Percentiles rank a stretch among this genome's conserved stretches.
Conservation (phyloP, 2,113 vertebrate species). For the Tympanuchus pallidicinctus region DNA sequence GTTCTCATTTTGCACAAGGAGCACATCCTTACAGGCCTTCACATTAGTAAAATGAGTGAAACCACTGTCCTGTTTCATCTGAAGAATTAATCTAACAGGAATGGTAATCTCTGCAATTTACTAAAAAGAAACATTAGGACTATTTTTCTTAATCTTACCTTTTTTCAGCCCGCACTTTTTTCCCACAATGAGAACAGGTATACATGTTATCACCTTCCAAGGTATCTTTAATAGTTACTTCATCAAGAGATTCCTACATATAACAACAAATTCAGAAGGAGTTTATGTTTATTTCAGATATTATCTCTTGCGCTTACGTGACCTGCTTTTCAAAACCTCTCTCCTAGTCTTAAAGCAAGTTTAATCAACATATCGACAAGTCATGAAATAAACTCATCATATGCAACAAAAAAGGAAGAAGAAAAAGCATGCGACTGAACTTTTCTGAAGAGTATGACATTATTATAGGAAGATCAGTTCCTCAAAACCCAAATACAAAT, state of each 20-base stretch:
- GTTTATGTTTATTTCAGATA: neutral
- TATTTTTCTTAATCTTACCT: conserved; percentile 76
- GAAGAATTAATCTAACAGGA: neutral
- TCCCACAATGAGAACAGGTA: conserved; percentile 98
- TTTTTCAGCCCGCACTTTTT: conserved; percentile 98
- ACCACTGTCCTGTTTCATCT: neutral
- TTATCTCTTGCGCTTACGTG: neutral
- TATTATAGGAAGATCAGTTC: neutral
- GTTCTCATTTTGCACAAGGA: neutral
- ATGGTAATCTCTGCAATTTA: neutral
- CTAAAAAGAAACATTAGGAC: neutral
- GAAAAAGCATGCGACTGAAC: neutral
- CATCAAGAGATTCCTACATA: conserved; percentile 94
- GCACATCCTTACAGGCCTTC: neutral
- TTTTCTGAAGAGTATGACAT: neutral
- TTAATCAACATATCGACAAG: neutral
- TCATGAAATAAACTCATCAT: neutral
- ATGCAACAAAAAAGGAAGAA: neutral
- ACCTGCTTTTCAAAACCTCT: neutral
- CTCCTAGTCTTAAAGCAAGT: neutral
- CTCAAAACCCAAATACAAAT: neutral
- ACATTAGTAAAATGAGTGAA: neutral
- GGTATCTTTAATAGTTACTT: conserved; percentile 99
- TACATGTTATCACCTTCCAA: conserved; percentile 99
- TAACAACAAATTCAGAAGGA: neutral